Percentiles rank a stretch among this genome's conserved stretches.
Evolutionary conservation across 2,888 invertebrate species (phyloP).

Genomic region (Myathropa florea): DNA sequence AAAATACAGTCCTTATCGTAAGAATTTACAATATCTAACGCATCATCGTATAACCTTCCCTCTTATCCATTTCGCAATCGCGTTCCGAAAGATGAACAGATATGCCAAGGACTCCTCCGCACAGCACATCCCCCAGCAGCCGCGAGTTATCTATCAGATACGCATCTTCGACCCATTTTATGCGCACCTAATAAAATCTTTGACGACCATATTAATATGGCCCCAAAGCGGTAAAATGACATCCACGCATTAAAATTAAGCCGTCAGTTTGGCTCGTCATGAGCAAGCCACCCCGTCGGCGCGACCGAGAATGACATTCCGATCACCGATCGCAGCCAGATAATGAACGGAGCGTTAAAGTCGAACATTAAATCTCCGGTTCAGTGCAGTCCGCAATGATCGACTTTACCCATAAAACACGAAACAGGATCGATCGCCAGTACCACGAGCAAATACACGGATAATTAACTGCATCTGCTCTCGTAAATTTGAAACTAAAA

Average conservation of each 20-base stretch:
- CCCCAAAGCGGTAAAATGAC: background rate
- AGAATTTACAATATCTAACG: no score
- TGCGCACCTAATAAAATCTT: background rate
- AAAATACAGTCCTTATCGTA: no score
- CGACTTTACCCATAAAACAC: conserved; percentile 55
- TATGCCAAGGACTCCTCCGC: background rate
- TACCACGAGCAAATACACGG: conserved; percentile 51
- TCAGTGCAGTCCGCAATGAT: background rate
- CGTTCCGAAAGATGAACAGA: background rate
- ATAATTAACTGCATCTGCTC: conserved; percentile 69
- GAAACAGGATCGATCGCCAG: conserved; percentile 13
- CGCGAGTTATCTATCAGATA: background rate
- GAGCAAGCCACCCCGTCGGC: background rate
- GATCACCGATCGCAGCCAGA: conserved; percentile 28
- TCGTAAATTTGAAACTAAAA: conserved; percentile 54
- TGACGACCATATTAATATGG: background rate
- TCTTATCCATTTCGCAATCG: background rate
- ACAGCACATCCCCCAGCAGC: background rate
- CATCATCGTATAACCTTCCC: no score
- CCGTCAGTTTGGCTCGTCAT: conserved; percentile 17
- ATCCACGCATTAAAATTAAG: conserved; percentile 37
- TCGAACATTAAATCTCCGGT: conserved; percentile 40
- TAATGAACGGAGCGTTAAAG: conserved; percentile 41
- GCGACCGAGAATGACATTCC: conserved; percentile 30
- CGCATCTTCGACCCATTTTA: background rate